Conservation (phyloP, 2,888 invertebrate genomes). For the Corbicula japonica region DNA sequence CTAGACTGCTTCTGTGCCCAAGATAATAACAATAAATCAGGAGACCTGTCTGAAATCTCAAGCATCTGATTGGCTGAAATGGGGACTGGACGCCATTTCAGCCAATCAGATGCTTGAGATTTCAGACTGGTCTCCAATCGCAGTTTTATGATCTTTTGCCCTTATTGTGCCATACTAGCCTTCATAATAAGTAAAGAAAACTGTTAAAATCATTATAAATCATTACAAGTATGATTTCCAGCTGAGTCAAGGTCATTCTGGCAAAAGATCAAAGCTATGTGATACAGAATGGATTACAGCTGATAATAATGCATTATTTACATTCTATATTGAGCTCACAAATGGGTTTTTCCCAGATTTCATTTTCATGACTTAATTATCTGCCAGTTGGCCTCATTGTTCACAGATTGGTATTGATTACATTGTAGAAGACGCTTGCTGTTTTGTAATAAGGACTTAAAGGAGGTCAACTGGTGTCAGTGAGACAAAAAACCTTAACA, state of each 20-base stretch:
- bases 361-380: slow-evolving; percentile 54
- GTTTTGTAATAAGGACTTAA: slow-evolving; percentile 4
- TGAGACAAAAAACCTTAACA: background rate
- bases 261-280: slow-evolving; percentile 29
- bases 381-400: slow-evolving; percentile 50
- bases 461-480: slow-evolving; percentile 28
- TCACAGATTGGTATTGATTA: slow-evolving; percentile 35
- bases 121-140: too few species aligned
- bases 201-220: too few species aligned
- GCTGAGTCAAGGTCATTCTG: slow-evolving; percentile 17
- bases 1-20: too few species aligned
- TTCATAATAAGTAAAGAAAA: too few species aligned
- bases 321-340: slow-evolving; percentile 62
- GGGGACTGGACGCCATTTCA: too few species aligned
- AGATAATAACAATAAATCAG: too few species aligned
- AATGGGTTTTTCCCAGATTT: slow-evolving; percentile 60
- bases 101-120: too few species aligned
- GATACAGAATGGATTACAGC: slow-evolving; percentile 33
- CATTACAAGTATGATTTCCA: slow-evolving; percentile 1
- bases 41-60: too few species aligned
- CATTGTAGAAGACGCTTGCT: slow-evolving; percentile 23
- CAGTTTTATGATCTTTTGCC: too few species aligned
- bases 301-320: slow-evolving; percentile 56
- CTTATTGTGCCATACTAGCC: too few species aligned
- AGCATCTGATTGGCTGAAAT: too few species aligned